phyloP scores from a whole-genome alignment of 92 coral and sea anemone genomes.

The Siderastrea radians region DNA sequence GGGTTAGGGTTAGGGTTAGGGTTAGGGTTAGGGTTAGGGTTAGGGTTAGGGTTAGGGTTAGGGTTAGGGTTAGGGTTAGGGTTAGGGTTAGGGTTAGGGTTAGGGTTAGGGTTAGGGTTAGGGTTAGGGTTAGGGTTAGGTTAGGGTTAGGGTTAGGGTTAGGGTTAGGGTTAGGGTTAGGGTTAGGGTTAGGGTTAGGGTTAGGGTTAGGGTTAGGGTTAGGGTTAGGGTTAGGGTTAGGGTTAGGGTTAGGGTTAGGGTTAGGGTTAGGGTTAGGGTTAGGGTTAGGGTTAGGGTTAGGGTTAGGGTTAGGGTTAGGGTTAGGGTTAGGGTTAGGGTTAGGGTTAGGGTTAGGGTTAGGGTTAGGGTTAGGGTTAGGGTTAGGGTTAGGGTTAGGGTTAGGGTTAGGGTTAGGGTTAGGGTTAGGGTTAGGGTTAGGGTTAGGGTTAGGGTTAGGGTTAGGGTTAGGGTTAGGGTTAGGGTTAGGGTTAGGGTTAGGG shows the following conservation, averaged over 20 bases:
- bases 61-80: slow-evolving; percentile 30
- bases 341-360: slow-evolving; percentile 28
- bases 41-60: slow-evolving; percentile 40
- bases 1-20: slow-evolving; percentile 43
- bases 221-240: slow-evolving; percentile 57
- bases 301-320: slow-evolving; percentile 49
- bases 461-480: slow-evolving; percentile 42
- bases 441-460: slow-evolving; percentile 33
- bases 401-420: slow-evolving; percentile 32
- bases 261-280: slow-evolving; percentile 41
- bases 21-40: slow-evolving; percentile 15
- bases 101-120: slow-evolving; percentile 16
- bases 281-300: slow-evolving; percentile 51
- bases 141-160: slow-evolving; percentile 54
- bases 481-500: slow-evolving; percentile 22
- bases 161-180: slow-evolving; percentile 56
- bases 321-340: no score
- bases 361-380: slow-evolving; percentile 44
- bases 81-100: slow-evolving; percentile 39
- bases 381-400: slow-evolving; percentile 23
- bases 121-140: slow-evolving; percentile 46
- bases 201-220: slow-evolving; percentile 43
- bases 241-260: slow-evolving; percentile 51
- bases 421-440: slow-evolving; percentile 43
- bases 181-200: slow-evolving; percentile 58